Percentiles rank a stretch among this genome's conserved stretches.
These are phyloP conservation scores for Cryptoprocta ferox DNA, from an alignment of 2,797 vertebrate species.

Conservation along the genomic window DNA sequence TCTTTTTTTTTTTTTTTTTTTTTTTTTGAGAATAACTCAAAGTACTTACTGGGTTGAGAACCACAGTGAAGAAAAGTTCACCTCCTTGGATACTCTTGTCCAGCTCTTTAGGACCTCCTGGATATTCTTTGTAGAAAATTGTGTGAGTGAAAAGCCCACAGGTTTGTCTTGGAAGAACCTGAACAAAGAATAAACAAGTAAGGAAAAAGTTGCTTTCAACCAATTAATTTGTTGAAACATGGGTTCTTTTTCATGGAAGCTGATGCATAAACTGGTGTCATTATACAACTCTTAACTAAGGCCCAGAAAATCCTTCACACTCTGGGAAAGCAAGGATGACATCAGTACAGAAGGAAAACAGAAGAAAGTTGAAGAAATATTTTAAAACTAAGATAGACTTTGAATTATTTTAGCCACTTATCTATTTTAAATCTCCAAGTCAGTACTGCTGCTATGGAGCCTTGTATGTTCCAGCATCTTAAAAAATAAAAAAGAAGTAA, in stretches of 20 bases:
- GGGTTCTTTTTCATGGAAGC: not conserved
- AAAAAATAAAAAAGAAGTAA: not conserved
- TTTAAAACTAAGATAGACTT: constrained; percentile 2
- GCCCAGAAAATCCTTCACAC: not conserved
- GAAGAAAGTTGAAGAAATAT: not conserved
- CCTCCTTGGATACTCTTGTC: constrained; percentile 98
- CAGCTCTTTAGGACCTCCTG: constrained; percentile 95
- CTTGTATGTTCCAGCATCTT: not conserved
- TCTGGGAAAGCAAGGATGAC: not conserved
- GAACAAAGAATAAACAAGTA: constrained; percentile 41
- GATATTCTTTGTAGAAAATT: constrained; percentile 99
- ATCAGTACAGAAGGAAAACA: not conserved
- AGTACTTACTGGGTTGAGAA: constrained; percentile 97
- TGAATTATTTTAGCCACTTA: constrained; percentile 40
- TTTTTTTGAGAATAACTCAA: constrained; percentile 35
- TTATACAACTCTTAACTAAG: not conserved
- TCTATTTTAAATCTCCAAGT: constrained; percentile 36
- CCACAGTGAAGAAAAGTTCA: constrained; percentile 97
- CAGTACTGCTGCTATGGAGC: not conserved
- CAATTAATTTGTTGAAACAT: not conserved
- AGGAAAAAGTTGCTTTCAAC: not conserved
- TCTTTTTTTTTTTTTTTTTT: not conserved
- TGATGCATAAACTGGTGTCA: not conserved
- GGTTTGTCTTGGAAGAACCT: constrained; percentile 98
- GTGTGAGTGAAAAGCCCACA: constrained; percentile 98